phyloP scores from a whole-genome alignment of 2,888 invertebrate species.

The Marronus borbonicus region DNA sequence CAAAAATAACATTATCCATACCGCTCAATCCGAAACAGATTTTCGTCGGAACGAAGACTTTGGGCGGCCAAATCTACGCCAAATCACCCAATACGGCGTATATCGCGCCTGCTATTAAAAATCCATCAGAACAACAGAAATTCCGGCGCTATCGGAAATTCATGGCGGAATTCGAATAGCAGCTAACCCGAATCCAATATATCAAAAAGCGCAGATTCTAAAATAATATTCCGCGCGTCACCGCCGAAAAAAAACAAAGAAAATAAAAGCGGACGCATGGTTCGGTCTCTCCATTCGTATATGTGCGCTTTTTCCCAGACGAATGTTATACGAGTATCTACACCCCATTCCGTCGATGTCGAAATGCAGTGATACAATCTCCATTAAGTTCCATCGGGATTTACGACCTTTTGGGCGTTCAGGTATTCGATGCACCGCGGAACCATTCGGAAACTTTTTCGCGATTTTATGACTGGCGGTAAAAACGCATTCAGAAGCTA shows the following conservation, averaged over 20 bases:
- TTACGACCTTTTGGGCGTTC: background rate
- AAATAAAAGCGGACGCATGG: background rate
- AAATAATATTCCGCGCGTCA: conserved; percentile 5
- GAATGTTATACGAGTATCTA: background rate
- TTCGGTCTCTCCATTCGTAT: background rate
- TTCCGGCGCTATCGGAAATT: conserved; percentile 3
- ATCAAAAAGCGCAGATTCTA: conserved; percentile 13
- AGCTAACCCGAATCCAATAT: conserved; percentile 1
- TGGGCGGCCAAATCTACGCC: too few species aligned
- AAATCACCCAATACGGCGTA: too few species aligned
- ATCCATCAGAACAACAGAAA: conserved; percentile 12
- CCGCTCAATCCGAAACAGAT: too few species aligned
- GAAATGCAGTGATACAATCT: conserved; percentile 5
- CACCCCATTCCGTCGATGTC: background rate
- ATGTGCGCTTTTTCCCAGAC: background rate
- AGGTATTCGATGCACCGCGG: conserved; percentile 5
- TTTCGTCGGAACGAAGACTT: too few species aligned
- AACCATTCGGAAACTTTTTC: conserved; percentile 13
- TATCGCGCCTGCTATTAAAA: conserved; percentile 1
- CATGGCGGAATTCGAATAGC: background rate
- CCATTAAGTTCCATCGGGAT: conserved; percentile 14
- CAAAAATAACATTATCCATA: too few species aligned
- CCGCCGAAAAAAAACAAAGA: background rate
- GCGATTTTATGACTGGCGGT: conserved; percentile 14
- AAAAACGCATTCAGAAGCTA: conserved; percentile 5